Evolutionary conservation across 2,797 vertebrate species (phyloP), one percentile per base, ranked within the genome.

Genomic region (Sebastes hopkinsi): DNA sequence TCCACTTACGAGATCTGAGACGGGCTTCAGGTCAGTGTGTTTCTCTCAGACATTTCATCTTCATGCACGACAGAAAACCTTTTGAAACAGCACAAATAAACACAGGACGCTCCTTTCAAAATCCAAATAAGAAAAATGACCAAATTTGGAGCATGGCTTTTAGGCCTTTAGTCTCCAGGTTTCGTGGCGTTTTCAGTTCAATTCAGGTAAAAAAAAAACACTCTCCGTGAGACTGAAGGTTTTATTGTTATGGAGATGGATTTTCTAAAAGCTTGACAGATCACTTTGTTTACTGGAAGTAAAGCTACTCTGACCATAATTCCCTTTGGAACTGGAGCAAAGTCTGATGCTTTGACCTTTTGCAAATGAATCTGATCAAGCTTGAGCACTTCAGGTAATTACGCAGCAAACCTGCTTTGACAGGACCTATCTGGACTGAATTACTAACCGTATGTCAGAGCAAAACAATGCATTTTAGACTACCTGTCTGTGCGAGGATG

Each of bases 321-420:
- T 87, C 86, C 81, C 73, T 25, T 72, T 70, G 70, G 87, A 91
- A 79, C 62, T 18, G 52, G 10, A 85, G 69, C 55, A 64, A 81
- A 94, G 85, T 72, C 60, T 83, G 95, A 87, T 85, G 77, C 82
- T 90, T 87, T 90, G 95, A 96, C 87, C 94, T 94, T 95, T 95
- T 91, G 87, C 94, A 94, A 93, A 91, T 95, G 90, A 95, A 96
- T 95, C 89, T 16, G 85, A 95, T 95, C 94, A 94, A 95, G 95
- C 91, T 83, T 89, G 93, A 97, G 94, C 94, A 95, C 94, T 95
- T 96, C 93, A 95, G 91, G 91, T 95, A 95, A 96, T 96, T 95
- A 94, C 85, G 85, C 91, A 92, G 93, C 93, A 96, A 97, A 96
- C 93, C 92, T 86, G 79, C 89, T 92, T 94, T 94, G 94, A 96